A percentile compares a stretch with the other conserved stretches of the same genome.
These are phyloP conservation scores for Drosophila mulleri DNA, from an alignment of 2,888 invertebrate genomes.

Conservation along the genomic window DNA sequence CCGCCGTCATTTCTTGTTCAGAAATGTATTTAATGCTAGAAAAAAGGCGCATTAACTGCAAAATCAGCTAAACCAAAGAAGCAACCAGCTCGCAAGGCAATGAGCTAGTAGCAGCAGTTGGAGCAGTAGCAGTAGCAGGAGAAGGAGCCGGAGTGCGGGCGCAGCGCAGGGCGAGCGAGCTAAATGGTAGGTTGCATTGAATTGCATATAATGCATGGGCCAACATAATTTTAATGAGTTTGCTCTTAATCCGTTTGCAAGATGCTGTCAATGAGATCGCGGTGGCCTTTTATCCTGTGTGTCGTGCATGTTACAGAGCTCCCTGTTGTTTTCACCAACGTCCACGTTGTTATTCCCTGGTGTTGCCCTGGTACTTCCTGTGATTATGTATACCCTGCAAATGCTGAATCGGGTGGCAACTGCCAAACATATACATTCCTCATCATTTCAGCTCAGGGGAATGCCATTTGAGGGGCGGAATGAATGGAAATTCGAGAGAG, in stretches of 20 bases:
- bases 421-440: not conserved
- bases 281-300: slow-evolving; percentile 37
- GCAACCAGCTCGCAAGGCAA: not conserved
- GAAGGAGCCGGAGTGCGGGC: too few relatives aligned
- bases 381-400: slow-evolving; percentile 20
- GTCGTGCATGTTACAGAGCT: slow-evolving; percentile 35
- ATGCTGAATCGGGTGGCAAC: not conserved
- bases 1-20: not conserved
- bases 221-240: slow-evolving; percentile 82
- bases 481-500: not conserved
- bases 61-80: slow-evolving; percentile 19
- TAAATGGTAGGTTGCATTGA: slow-evolving; percentile 61
- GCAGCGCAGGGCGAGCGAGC: not conserved
- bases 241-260: slow-evolving; percentile 78
- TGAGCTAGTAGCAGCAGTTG: not conserved
- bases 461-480: too few relatives aligned
- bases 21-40: slow-evolving; percentile 48
- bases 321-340: slow-evolving; percentile 11
- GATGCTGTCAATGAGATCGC: slow-evolving; percentile 74
- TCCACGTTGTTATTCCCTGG: slow-evolving; percentile 28
- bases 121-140: not conserved
- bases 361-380: slow-evolving; percentile 25
- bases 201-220: slow-evolving; percentile 80
- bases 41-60: slow-evolving; percentile 63
- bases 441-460: not conserved